Evolutionary conservation across 2,113 vertebrate species (phyloP).

Genomic region (Panthera leo): DNA sequence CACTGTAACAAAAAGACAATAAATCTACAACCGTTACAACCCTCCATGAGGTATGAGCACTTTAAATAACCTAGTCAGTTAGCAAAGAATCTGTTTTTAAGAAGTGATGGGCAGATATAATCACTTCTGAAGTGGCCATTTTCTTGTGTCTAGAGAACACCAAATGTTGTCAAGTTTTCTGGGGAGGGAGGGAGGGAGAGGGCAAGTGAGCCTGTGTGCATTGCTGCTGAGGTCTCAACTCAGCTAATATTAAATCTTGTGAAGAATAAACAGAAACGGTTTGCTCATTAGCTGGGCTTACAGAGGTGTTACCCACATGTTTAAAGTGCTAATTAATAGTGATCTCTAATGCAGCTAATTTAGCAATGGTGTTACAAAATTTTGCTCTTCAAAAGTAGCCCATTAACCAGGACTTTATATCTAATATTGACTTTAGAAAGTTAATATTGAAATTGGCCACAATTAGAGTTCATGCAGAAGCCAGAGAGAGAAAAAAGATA

Average conservation of each 20-base stretch:
- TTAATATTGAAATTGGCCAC: slow-evolving; percentile 43
- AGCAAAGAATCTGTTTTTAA: background rate
- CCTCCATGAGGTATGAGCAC: background rate
- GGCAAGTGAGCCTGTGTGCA: background rate
- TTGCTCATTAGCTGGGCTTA: slow-evolving; percentile 73
- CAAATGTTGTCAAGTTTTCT: background rate
- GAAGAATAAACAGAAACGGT: slow-evolving; percentile 73
- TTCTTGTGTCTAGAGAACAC: background rate
- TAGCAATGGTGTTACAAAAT: slow-evolving; percentile 59
- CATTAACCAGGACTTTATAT: slow-evolving; percentile 40
- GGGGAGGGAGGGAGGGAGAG: background rate
- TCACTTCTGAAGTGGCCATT: background rate
- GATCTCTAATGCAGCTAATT: slow-evolving; percentile 67
- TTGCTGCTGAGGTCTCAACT: slow-evolving; percentile 63
- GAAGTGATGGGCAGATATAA: background rate
- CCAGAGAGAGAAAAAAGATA: background rate
- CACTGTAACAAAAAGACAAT: background rate
- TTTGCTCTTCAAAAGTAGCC: slow-evolving; percentile 54
- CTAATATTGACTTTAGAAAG: slow-evolving; percentile 55
- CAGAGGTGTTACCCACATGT: slow-evolving; percentile 50
- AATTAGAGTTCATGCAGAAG: slow-evolving; percentile 4
- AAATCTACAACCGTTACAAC: background rate
- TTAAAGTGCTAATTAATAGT: slow-evolving; percentile 74
- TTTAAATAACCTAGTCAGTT: background rate
- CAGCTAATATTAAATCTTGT: slow-evolving; percentile 62